phyloP scores from a whole-genome alignment of 1,140 invertebrate species.

The Conopomorpha cramerella region DNA sequence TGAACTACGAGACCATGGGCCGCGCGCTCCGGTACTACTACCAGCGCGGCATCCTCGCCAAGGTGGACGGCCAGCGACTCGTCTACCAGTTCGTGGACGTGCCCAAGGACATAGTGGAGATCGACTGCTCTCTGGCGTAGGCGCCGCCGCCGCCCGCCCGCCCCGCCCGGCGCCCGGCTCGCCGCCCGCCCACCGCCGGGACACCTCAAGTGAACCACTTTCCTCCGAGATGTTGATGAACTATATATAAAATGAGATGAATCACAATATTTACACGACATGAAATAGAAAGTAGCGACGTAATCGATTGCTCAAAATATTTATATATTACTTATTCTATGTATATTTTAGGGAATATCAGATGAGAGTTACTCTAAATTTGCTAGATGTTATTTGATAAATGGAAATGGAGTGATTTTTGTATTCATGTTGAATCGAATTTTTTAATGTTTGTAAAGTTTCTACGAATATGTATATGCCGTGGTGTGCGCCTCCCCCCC shows the following conservation, averaged over 20 bases:
- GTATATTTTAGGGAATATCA: conserved; percentile 52
- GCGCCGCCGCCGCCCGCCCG: conserved; percentile 1
- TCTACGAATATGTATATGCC: conserved; percentile 22
- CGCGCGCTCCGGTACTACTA: conserved; percentile 98
- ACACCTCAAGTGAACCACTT: conserved; percentile 4
- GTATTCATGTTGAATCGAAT: conserved; percentile 48
- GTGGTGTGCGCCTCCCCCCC: too few species aligned
- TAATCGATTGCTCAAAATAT: conserved; percentile 59
- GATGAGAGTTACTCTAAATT: conserved; percentile 44
- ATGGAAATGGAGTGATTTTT: conserved; percentile 43
- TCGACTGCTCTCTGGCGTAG: conserved; percentile 89
- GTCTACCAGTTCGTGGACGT: conserved; percentile 99
- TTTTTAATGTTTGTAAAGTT: conserved; percentile 52
- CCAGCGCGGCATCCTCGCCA: conserved; percentile 97
- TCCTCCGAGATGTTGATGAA: conserved; percentile 7
- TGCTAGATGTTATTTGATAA: conserved; percentile 37
- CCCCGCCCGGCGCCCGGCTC: neutral
- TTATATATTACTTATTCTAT: conserved; percentile 56
- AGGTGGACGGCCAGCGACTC: conserved; percentile 97
- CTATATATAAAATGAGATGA: too few species aligned
- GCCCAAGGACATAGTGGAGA: conserved; percentile 97
- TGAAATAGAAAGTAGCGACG: too few species aligned
- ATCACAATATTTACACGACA: too few species aligned
- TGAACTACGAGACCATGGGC: conserved; percentile 99
- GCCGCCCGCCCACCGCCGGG: neutral